These are phyloP conservation scores for Ellobium chinense DNA, from an alignment of 2,888 invertebrate species.

Conservation along the genomic window DNA sequence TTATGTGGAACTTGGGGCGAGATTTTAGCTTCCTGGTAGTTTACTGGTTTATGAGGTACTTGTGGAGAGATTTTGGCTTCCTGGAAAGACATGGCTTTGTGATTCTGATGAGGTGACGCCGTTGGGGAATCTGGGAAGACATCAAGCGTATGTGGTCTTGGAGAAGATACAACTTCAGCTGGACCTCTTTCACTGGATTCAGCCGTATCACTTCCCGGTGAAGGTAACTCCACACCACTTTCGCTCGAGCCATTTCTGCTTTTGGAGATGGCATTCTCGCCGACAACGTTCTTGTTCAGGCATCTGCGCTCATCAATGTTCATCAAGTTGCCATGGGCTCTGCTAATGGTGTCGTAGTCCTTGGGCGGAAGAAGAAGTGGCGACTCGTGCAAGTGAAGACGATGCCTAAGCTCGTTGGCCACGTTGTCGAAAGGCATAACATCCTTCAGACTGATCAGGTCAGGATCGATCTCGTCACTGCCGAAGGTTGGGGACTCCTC, in stretches of 20 bases:
- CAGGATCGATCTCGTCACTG: constrained; percentile 69
- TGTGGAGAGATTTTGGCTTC: neutral
- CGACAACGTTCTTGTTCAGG: constrained; percentile 64
- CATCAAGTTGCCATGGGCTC: constrained; percentile 84
- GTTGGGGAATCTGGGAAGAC: neutral
- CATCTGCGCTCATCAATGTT: constrained; percentile 61
- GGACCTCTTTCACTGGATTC: neutral
- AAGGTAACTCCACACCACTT: constrained; percentile 63
- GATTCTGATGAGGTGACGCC: neutral
- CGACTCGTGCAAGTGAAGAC: constrained; percentile 80
- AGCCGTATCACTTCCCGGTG: constrained; percentile 54
- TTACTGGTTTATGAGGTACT: neutral
- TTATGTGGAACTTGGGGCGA: constrained; percentile 4
- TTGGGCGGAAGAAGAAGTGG: constrained; percentile 94
- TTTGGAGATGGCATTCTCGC: constrained; percentile 42
- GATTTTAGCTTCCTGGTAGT: neutral
- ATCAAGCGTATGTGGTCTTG: too few relatives aligned
- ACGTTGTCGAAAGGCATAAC: constrained; percentile 89
- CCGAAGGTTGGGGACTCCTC: constrained; percentile 61
- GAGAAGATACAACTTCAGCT: neutral
- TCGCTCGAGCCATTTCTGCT: constrained; percentile 60
- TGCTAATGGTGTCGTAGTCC: constrained; percentile 90
- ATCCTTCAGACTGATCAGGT: constrained; percentile 66
- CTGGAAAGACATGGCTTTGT: neutral
- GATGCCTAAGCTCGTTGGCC: constrained; percentile 92